These are phyloP conservation scores for Monochamus saltuarius DNA, from an alignment of 1,140 invertebrate species.

Conservation along the genomic window DNA sequence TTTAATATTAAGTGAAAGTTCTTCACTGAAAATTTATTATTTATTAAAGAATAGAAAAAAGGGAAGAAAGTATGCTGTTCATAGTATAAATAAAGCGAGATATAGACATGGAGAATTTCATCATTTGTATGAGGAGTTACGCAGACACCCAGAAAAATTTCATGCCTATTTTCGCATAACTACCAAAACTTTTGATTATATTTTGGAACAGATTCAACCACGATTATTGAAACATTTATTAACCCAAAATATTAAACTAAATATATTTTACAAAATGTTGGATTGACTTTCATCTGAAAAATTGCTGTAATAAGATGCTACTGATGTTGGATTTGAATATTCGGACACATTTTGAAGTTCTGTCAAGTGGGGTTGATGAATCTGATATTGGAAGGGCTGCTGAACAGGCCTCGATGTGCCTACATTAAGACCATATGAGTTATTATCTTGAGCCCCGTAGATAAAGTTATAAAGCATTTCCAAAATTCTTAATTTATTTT, in stretches of 20 bases:
- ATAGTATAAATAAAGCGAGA: slow-evolving; percentile 1
- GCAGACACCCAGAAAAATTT: slow-evolving; percentile 9
- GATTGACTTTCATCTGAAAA: background rate
- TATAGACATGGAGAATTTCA: slow-evolving; percentile 6
- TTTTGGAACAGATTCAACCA: background rate
- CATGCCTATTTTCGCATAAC: slow-evolving; percentile 5
- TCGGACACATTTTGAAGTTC: no score
- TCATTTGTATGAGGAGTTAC: slow-evolving; percentile 8
- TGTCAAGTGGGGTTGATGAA: no score
- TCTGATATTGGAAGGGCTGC: no score
- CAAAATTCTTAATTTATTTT: no score
- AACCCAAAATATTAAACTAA: background rate
- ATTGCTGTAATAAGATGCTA: slow-evolving; percentile 4
- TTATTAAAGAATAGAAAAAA: no score
- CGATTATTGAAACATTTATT: slow-evolving; percentile 1
- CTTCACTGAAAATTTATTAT: no score
- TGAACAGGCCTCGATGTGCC: no score
- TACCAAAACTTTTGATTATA: slow-evolving; percentile 10
- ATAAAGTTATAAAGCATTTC: no score
- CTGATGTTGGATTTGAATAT: slow-evolving; percentile 3
- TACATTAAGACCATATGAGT: no score
- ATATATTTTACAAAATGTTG: background rate
- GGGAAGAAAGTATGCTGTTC: no score
- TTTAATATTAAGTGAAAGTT: no score
- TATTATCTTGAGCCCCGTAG: no score